Evolutionary conservation across 1,140 invertebrate species (phyloP), one percentile per base, ranked within the genome.

Genomic region (Drosophila cardini): DNA sequence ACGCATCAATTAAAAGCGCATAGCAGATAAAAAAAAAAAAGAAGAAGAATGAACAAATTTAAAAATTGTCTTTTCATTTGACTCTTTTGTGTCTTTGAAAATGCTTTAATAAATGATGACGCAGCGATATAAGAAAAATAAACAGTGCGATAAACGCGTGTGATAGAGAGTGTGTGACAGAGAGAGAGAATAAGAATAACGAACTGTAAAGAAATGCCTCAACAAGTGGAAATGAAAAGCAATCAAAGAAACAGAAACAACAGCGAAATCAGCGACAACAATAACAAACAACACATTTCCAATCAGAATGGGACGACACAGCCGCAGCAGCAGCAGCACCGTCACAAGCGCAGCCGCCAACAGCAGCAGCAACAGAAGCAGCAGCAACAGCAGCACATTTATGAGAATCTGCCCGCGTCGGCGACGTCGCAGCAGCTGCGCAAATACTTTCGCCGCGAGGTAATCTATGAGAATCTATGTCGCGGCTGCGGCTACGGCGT

Each of bases 381-480:
- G 52, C 58, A 57, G 7, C 57, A 58, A 48, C 58, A 34, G 43
- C 60, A 77, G 10, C 85, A 80, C 42, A 90, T 90, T n/a, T 90
- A 89, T 69, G 85, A 89, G 58, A 89, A 89, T 72, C 52, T 89
- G 42, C 84, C 75, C 4, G 32, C 46, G 32, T 45, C 73, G 7
- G 38, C 48, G 1, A 48, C 46, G 56, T 71, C 42, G 72, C 57
- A 80, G 43, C 76, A 81, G 61, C 65, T 91, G 58, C 73, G 76
- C 56, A 91, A 90, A 53, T 90, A 91, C 56, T 91, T 91, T 74
- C 78, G 72, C 5, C 74, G 78, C 38, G 86, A 78, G 56, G 70
- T 69, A 8, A 85, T 91, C 68, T 92, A 92, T 56, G 91, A 92
- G 62, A 92, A 92, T 78, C 32, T 92, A n/a, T 92, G 91, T 42